These are phyloP conservation scores for Nemurella pictetii DNA, from an alignment of 2,888 invertebrate species.

Conservation along the genomic window DNA sequence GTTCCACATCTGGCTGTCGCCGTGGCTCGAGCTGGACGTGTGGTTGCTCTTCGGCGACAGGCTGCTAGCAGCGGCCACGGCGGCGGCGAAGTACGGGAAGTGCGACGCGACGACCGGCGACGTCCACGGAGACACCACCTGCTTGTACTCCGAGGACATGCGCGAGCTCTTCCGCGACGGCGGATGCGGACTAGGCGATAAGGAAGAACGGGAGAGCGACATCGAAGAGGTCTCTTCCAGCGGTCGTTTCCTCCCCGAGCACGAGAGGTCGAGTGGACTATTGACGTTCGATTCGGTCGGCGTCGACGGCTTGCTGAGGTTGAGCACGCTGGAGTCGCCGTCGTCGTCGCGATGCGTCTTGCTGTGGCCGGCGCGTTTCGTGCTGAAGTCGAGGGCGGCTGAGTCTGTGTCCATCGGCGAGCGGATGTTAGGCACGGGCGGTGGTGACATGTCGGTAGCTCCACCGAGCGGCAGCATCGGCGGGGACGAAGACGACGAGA, in stretches of 20 bases:
- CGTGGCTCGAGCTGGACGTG: conserved; percentile 5
- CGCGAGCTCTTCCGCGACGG: conserved; percentile 45
- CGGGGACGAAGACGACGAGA: conserved; percentile 69
- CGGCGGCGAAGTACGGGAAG: conserved; percentile 79
- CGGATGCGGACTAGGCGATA: conserved; percentile 36
- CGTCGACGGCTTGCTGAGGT: conserved; percentile 68
- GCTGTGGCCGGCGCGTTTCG: conserved; percentile 62
- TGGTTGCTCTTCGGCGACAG: conserved; percentile 72
- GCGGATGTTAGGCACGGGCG: conserved; percentile 53
- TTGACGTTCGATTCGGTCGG: conserved; percentile 59
- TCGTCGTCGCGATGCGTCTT: conserved; percentile 57
- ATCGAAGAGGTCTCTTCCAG: conserved; percentile 60
- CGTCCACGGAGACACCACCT: conserved; percentile 74
- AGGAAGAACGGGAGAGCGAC: conserved; percentile 26
- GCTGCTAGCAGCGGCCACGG: conserved; percentile 71
- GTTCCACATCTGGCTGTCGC: conserved; percentile 66
- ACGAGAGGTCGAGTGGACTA: conserved; percentile 78
- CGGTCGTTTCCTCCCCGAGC: conserved; percentile 70
- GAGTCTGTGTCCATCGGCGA: conserved; percentile 57
- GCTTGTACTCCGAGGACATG: conserved; percentile 63
- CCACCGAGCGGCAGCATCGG: conserved; percentile 48
- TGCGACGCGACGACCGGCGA: conserved; percentile 75
- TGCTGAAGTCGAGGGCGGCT: conserved; percentile 77
- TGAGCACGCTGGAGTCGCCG: conserved; percentile 68
- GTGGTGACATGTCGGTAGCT: conserved; percentile 40